phyloP scores from a whole-genome alignment of 2,797 vertebrate species.

The Borostomias antarcticus region DNA sequence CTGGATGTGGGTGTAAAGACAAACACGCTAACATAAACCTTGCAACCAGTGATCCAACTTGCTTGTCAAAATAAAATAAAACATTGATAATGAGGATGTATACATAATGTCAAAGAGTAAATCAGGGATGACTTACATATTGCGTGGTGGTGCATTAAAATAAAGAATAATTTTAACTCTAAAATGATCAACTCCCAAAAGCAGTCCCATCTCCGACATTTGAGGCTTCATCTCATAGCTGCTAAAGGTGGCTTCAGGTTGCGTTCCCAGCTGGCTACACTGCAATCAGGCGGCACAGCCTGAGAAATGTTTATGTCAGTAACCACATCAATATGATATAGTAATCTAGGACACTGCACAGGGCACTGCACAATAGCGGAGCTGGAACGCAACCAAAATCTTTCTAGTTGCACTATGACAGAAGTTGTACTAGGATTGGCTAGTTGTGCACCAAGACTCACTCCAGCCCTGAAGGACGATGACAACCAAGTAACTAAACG shows the following conservation, averaged over 20 bases:
- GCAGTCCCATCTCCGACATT: neutral
- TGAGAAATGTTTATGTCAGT: neutral
- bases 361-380: neutral
- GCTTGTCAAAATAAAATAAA: neutral
- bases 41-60: neutral
- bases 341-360: neutral
- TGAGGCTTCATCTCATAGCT: conserved; percentile 9
- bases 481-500: conserved; percentile 25
- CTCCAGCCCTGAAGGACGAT: neutral
- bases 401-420: conserved; percentile 10
- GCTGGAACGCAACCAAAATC: conserved; percentile 13
- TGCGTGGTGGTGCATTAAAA: conserved; percentile 27
- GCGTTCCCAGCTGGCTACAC: conserved; percentile 19
- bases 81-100: conserved; percentile 13
- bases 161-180: conserved; percentile 15
- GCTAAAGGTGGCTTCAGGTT: conserved; percentile 16
- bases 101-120: conserved; percentile 17
- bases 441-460: conserved; percentile 10
- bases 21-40: neutral
- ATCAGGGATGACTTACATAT: conserved; percentile 41
- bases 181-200: conserved; percentile 10
- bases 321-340: neutral
- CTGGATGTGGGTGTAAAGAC: neutral
- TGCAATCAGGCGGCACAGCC: conserved; percentile 16
- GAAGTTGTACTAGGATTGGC: neutral